phyloP scores from a whole-genome alignment of 2,113 vertebrate species.

The Lophura nycthemera region DNA sequence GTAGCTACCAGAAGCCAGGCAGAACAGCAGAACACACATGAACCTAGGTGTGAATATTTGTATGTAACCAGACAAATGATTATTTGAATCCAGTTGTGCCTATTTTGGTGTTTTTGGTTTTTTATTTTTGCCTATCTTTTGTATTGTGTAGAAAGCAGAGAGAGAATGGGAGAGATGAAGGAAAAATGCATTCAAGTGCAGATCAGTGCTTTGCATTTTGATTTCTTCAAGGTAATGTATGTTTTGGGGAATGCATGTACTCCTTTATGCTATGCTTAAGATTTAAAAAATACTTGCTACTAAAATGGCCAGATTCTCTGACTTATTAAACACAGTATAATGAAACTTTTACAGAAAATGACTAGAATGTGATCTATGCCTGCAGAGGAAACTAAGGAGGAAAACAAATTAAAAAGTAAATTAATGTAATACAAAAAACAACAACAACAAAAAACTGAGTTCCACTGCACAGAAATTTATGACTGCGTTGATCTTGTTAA shows the following conservation, averaged over 20 bases:
- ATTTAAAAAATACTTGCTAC: constrained; percentile 41
- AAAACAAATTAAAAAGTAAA: constrained; percentile 61
- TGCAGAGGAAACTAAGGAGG: constrained; percentile 52
- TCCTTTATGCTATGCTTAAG: constrained; percentile 17
- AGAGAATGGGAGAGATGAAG: neutral
- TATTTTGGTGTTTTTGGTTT: neutral
- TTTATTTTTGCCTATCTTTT: neutral
- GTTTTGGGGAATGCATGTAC: neutral
- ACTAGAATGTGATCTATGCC: constrained; percentile 63
- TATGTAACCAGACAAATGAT: neutral
- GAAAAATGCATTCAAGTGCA: neutral
- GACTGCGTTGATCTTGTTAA: constrained; percentile 52
- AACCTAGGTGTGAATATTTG: neutral
- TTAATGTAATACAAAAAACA: constrained; percentile 18
- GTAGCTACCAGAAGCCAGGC: neutral
- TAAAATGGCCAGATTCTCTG: constrained; percentile 40
- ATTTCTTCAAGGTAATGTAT: neutral
- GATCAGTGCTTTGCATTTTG: neutral
- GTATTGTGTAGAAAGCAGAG: neutral
- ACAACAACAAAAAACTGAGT: constrained; percentile 5
- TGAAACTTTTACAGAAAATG: constrained; percentile 64
- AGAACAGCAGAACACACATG: neutral
- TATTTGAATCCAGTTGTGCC: neutral
- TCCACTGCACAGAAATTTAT: constrained; percentile 39
- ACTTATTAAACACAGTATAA: constrained; percentile 63